Percentiles rank a stretch among this genome's conserved stretches.
These are phyloP conservation scores for Hapalemur alaotrensis DNA, from an alignment of 2,797 vertebrate species.

Conservation along the genomic window DNA sequence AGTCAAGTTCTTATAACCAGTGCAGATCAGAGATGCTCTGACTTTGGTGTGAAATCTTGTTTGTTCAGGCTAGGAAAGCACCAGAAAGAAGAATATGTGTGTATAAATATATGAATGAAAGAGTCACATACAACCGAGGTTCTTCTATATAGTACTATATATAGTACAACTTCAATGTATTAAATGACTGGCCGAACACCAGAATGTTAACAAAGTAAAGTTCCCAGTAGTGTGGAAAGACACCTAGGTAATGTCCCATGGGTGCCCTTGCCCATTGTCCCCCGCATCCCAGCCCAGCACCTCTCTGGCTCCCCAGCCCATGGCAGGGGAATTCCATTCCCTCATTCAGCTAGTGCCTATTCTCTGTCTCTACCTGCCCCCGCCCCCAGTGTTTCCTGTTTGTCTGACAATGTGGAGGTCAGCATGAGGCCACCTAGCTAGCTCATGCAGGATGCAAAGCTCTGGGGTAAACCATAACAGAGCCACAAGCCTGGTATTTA, in stretches of 20 bases:
- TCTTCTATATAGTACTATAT: not conserved
- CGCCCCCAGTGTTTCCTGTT: constrained; percentile 80
- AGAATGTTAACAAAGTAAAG: constrained; percentile 41
- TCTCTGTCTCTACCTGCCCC: constrained; percentile 71
- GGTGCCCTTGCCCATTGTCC: not conserved
- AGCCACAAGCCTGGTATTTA: not conserved
- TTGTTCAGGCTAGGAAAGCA: not conserved
- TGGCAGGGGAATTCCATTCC: constrained; percentile 74
- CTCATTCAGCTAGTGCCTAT: constrained; percentile 67
- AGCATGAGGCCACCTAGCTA: constrained; percentile 46
- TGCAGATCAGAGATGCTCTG: not conserved
- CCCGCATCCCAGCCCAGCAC: not conserved
- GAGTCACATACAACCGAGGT: not conserved
- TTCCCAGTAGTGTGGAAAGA: constrained; percentile 64
- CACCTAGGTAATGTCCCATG: not conserved
- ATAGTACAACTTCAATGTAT: not conserved
- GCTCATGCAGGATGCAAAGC: constrained; percentile 60
- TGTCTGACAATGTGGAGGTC: constrained; percentile 71
- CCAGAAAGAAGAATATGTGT: not conserved
- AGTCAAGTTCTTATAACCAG: not conserved
- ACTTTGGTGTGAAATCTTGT: not conserved
- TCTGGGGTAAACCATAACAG: not conserved
- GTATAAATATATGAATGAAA: not conserved
- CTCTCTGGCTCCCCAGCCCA: not conserved
- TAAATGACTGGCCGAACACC: not conserved